Percentiles rank a stretch among this genome's conserved stretches.
These are phyloP conservation scores for Psilopsiagon aurifrons DNA, from an alignment of 2,113 vertebrate species.

Conservation along the genomic window DNA sequence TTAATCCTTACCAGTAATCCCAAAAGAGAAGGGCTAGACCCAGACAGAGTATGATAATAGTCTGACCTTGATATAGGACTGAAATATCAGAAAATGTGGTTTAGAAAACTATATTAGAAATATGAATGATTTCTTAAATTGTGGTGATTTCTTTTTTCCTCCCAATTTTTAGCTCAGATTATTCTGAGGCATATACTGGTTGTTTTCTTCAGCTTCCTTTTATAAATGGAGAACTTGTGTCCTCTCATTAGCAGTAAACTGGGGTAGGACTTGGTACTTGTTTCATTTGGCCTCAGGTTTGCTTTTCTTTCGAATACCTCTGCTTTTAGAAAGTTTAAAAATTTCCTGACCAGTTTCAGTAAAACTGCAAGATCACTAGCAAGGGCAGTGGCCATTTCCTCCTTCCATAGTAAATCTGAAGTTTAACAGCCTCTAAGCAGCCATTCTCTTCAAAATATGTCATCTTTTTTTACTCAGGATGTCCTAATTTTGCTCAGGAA, in stretches of 20 bases:
- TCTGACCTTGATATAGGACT: background rate
- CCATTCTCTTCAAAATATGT: background rate
- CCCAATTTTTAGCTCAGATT: background rate
- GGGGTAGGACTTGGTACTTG: background rate
- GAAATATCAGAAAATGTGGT: background rate
- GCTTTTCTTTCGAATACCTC: background rate
- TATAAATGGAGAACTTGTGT: background rate
- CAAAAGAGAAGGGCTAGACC: background rate
- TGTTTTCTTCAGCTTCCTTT: background rate
- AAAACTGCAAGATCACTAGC: background rate
- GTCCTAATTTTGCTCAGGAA: background rate
- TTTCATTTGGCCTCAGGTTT: background rate
- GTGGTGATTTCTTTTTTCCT: background rate
- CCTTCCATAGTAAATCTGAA: background rate
- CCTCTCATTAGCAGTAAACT: background rate
- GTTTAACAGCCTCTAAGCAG: background rate
- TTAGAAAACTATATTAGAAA: background rate
- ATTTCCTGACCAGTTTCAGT: background rate
- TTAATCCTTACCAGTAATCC: background rate
- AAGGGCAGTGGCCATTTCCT: background rate
- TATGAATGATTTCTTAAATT: background rate
- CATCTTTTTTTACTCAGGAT: background rate
- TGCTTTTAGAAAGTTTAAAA: background rate
- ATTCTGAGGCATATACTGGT: background rate
- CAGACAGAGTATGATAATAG: background rate